These are phyloP conservation scores for Girardinichthys multiradiatus DNA, from an alignment of 2,113 vertebrate species.

Conservation along the genomic window DNA sequence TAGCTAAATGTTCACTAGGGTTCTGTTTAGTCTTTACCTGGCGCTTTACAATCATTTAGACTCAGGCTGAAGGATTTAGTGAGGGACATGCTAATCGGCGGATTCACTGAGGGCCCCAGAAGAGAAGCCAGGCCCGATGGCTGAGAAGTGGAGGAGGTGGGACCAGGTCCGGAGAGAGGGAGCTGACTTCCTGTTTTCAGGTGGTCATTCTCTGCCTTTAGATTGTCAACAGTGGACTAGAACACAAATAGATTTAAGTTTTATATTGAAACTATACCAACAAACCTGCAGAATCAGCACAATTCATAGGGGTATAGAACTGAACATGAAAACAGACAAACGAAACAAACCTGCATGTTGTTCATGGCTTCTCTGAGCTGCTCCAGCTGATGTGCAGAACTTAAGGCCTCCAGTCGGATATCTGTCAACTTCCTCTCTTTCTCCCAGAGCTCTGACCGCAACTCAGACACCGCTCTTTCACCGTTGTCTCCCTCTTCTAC, in stretches of 20 bases:
- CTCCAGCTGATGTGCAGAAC: constrained; percentile 94
- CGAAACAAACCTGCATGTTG: constrained; percentile 90
- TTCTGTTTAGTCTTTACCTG: constrained; percentile 75
- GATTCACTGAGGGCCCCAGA: constrained; percentile 83
- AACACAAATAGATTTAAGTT: constrained; percentile 6
- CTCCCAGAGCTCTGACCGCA: constrained; percentile 94
- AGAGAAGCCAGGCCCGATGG: constrained; percentile 82
- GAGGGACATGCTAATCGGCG: constrained; percentile 87
- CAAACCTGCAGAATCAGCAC: neutral
- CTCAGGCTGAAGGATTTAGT: constrained; percentile 89
- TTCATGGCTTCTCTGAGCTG: constrained; percentile 95
- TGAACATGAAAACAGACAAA: neutral
- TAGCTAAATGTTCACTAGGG: neutral
- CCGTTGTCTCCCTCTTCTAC: constrained; percentile 83
- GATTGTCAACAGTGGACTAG: constrained; percentile 91
- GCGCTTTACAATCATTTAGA: constrained; percentile 80
- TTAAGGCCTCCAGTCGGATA: constrained; percentile 93
- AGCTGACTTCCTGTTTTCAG: constrained; percentile 86
- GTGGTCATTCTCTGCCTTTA: constrained; percentile 93
- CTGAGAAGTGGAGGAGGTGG: constrained; percentile 81
- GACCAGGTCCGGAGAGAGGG: constrained; percentile 70
- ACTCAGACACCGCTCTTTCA: constrained; percentile 89
- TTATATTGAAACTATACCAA: neutral
- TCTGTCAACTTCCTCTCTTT: constrained; percentile 96
- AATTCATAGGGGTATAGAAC: neutral